phyloP scores from a whole-genome alignment of 2,888 invertebrate genomes.

The Eilema depressum region DNA sequence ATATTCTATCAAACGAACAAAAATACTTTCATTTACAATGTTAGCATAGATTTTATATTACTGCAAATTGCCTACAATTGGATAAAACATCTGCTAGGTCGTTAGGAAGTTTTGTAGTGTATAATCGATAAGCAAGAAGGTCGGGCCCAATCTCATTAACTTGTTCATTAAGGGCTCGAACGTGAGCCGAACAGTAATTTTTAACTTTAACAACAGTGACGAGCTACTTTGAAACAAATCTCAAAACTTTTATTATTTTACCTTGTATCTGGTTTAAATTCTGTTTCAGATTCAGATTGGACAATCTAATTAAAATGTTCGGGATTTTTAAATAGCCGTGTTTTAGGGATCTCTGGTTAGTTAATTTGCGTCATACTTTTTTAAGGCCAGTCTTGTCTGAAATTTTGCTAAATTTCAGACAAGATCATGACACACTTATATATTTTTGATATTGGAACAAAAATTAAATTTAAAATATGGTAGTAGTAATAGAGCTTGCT shows the following conservation, averaged over 20 bases:
- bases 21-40: too few species aligned
- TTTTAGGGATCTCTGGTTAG: neutral
- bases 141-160: slow-evolving; percentile 76
- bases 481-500: too few species aligned
- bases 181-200: slow-evolving; percentile 73
- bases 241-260: slow-evolving; percentile 48
- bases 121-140: slow-evolving; percentile 71
- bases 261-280: slow-evolving; percentile 41
- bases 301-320: slow-evolving; percentile 16
- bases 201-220: slow-evolving; percentile 50
- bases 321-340: slow-evolving; percentile 8
- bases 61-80: neutral
- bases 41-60: neutral
- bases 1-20: too few species aligned
- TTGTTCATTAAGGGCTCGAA: slow-evolving; percentile 79
- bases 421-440: neutral
- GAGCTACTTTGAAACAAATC: slow-evolving; percentile 45
- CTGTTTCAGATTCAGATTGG: slow-evolving; percentile 24
- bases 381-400: neutral
- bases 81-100: slow-evolving; percentile 3
- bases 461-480: too few species aligned
- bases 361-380: neutral
- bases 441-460: neutral
- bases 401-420: neutral
- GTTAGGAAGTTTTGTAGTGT: slow-evolving; percentile 42